phyloP scores from a whole-genome alignment of 2,797 vertebrate species.

The Gobionotothen gibberifrons region DNA sequence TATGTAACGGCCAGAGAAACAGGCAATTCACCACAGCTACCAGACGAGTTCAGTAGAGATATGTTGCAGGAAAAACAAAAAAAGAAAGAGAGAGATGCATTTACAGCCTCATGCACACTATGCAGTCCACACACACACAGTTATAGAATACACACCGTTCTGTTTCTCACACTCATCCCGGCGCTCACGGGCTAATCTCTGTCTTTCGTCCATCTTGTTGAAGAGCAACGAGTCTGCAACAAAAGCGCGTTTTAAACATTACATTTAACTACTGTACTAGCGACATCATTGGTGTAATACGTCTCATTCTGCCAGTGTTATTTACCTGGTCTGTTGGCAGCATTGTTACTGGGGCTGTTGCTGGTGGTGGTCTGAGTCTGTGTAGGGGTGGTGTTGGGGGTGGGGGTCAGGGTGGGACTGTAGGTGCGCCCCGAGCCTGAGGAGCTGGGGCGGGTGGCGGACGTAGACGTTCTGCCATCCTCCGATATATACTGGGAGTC shows the following conservation, averaged over 20 bases:
- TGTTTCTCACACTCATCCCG: conserved; percentile 92
- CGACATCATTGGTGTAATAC: background rate
- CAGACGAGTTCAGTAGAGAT: conserved; percentile 51
- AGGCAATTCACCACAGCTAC: conserved; percentile 65
- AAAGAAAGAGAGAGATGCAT: conserved; percentile 16
- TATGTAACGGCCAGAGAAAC: conserved; percentile 72
- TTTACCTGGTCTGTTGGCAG: conserved; percentile 65
- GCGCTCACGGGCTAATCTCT: conserved; percentile 92
- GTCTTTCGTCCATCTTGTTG: conserved; percentile 93
- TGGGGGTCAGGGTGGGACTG: conserved; percentile 70
- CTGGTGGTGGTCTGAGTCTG: conserved; percentile 53
- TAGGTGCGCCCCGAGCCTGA: conserved; percentile 73
- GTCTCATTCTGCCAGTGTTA: background rate
- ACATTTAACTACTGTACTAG: background rate
- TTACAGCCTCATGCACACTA: conserved; percentile 4
- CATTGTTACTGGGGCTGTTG: conserved; percentile 59
- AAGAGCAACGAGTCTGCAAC: conserved; percentile 83
- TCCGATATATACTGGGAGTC: conserved; percentile 70
- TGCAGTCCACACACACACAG: conserved; percentile 3
- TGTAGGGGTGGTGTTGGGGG: conserved; percentile 41
- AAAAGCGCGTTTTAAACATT: conserved; percentile 35
- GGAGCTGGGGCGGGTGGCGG: conserved; percentile 63
- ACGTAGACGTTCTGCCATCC: conserved; percentile 65
- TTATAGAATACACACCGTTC: conserved; percentile 83
- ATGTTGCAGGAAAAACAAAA: conserved; percentile 35